Base-by-base conservation (phyloP, 2,888 invertebrate genomes). In the Drosophila stalkeri region DNA sequence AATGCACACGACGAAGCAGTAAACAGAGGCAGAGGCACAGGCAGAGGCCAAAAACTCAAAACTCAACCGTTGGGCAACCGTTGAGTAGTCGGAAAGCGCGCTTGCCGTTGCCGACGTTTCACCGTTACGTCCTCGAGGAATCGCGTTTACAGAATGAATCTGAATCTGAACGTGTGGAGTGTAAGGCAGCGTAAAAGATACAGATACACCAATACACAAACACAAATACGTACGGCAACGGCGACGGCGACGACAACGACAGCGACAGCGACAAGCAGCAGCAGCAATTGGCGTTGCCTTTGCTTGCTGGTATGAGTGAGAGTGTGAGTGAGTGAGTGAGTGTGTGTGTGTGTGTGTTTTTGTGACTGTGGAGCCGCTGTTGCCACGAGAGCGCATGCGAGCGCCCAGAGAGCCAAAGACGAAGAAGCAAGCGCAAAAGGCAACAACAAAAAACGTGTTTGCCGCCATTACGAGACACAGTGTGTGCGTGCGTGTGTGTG, bases 111-210 rank as follows among this genome's bases (percentile, higher is more conserved):
- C 92, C 92, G 90, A 91, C 92, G 91, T 90, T 91, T 86, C 89
- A 89, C 90, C 90, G 90, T 90, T 91, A 92, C 93, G 92, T 93
- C 92, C 92, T 93, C 93, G 92, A 93, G 91, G 93, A 93, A 93
- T 92, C 92, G 93, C 92, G 92, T 91, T 91, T 92, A 92, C 92
- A 93, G 92, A 93, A 93, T 93, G 92, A 92, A 92, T 92, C 90
- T 91, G 91, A 92, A 92, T 92, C 90, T 91, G 91, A 92, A 92
- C 90, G 91, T 91, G 91, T 91, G 92, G 86, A 91, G 92, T 92
- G 92, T 92, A 92, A 92, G 90, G 90, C 92, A 92, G 90, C 92
- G 92, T 92, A 92, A 92, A 92, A 87, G 90, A 87, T 89, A 90
- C 83, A 90, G 90, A 90, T 72, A 89, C 89, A 75, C 81, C 77